Evolutionary conservation across 1,140 invertebrate genomes (phyloP).

Genomic region (Frieseomelitta varia): DNA sequence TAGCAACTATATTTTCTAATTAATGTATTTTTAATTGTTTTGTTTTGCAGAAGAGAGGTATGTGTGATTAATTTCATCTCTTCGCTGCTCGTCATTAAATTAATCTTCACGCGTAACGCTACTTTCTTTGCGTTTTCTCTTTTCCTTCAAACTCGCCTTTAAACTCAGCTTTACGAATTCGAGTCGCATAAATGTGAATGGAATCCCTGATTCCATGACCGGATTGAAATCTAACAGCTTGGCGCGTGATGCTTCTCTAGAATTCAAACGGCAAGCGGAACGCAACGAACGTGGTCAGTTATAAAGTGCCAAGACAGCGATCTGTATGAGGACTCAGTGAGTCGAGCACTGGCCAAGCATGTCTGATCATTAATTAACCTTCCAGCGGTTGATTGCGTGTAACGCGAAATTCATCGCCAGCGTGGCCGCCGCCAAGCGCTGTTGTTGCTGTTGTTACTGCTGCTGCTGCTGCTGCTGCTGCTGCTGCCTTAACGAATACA

Average conservation of each 20-base stretch:
- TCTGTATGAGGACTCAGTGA: slow-evolving; percentile 32
- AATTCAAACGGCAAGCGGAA: slow-evolving; percentile 42
- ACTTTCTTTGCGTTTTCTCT: not conserved
- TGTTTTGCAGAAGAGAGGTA: not conserved
- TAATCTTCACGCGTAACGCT: slow-evolving; percentile 29
- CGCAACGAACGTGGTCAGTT: slow-evolving; percentile 48
- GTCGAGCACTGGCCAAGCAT: slow-evolving; percentile 43
- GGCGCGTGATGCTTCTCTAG: slow-evolving; percentile 30
- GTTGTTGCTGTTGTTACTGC: not conserved
- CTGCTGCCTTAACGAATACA: slow-evolving; percentile 75
- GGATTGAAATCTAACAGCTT: slow-evolving; percentile 35
- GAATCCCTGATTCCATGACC: slow-evolving; percentile 12
- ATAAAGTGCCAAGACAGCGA: slow-evolving; percentile 40
- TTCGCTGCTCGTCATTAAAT: slow-evolving; percentile 50
- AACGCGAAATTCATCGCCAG: slow-evolving; percentile 69
- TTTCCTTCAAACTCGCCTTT: not conserved
- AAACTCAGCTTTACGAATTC: slow-evolving; percentile 14
- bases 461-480: not conserved
- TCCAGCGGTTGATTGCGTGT: slow-evolving; percentile 67
- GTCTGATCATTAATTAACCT: slow-evolving; percentile 68
- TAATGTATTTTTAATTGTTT: not conserved
- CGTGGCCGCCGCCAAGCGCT: slow-evolving; percentile 36
- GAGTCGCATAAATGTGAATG: not conserved
- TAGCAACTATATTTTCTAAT: not conserved
- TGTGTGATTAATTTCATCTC: slow-evolving; percentile 48